Base-by-base conservation (phyloP, 2,888 invertebrate species). In the Drosophila picticornis region DNA sequence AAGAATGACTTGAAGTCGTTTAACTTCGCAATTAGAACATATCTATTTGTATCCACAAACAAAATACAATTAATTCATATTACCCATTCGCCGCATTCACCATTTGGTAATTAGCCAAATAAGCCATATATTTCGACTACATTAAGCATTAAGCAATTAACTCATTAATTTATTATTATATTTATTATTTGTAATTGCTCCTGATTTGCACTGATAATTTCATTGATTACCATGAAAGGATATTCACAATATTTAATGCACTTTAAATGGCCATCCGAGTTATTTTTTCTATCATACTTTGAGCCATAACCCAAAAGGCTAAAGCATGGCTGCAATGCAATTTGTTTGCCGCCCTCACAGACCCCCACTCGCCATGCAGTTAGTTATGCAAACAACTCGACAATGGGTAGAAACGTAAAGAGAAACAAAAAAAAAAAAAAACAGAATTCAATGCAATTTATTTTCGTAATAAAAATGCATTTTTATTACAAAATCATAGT, bases 401-500 rank as follows among this genome's bases (percentile, higher is more conserved):
- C 76, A 74, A 75, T 74, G 61, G 25, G 4, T 36, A 57, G 65
- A 38, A 56, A 36, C 34, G 56, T 46, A 25, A 25, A 25, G 16
- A 16, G 2, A 22, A 46, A 52, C 68, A 58, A 63, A 63, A 71
- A 29, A 22, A 43, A 46, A 52, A 70, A 58, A 63, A 63, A 71
- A 29, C 25, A 43, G 56, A 56, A 80, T 80, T 76, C 59, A 90
- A 83, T 78, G 83, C 85, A 88, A 90, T 90, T 84, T 90, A 90
- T 90, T 82, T 79, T 63, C 71, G 80, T 68, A 80, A 77, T 90
- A 85, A 90, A 86, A 86, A 72, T 85, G 79, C 75, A 83, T 77
- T 87, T 90, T 90, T 88, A 88, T 88, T 85, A 81, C 86, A 77
- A 90, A 85, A 90, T 90, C 88, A 87, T 81, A 83, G 87, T 66